These are phyloP conservation scores for Stomatorhinus ivindoensis DNA, from an alignment of 2,113 vertebrate genomes.

Conservation along the genomic window DNA sequence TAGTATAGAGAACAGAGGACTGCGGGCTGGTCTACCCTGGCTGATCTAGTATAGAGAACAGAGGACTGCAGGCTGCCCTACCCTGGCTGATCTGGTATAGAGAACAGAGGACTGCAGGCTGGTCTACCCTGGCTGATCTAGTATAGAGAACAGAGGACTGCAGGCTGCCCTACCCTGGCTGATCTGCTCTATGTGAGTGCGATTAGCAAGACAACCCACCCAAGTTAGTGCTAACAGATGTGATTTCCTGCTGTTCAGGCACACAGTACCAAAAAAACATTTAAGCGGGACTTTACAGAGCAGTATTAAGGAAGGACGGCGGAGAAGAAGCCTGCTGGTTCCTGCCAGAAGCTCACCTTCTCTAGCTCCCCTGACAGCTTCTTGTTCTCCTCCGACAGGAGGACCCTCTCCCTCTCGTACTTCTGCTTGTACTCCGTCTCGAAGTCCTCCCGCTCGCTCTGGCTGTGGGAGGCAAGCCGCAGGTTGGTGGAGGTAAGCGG, in stretches of 20 bases:
- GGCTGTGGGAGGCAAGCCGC: constrained; percentile 55
- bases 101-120: not conserved
- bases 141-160: not conserved
- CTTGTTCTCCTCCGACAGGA: constrained; percentile 85
- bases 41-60: not conserved
- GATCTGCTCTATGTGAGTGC: not conserved
- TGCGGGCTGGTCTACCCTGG: not conserved
- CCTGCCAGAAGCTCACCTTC: constrained; percentile 53
- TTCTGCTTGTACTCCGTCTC: constrained; percentile 86
- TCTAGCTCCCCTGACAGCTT: constrained; percentile 85
- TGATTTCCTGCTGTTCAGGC: not conserved
- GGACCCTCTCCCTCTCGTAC: constrained; percentile 78
- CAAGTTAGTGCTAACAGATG: not conserved
- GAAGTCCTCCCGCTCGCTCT: constrained; percentile 88
- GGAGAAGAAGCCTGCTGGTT: not conserved
- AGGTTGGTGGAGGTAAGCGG: not conserved
- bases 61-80: not conserved
- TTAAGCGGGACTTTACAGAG: not conserved
- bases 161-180: not conserved
- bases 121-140: not conserved
- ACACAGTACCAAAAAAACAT: not conserved
- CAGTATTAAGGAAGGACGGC: not conserved
- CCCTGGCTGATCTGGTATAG: not conserved
- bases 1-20: not conserved
- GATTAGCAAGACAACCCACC: not conserved